These are phyloP conservation scores for Enhydra lutris DNA, from an alignment of 2,113 vertebrate species.

Conservation along the genomic window DNA sequence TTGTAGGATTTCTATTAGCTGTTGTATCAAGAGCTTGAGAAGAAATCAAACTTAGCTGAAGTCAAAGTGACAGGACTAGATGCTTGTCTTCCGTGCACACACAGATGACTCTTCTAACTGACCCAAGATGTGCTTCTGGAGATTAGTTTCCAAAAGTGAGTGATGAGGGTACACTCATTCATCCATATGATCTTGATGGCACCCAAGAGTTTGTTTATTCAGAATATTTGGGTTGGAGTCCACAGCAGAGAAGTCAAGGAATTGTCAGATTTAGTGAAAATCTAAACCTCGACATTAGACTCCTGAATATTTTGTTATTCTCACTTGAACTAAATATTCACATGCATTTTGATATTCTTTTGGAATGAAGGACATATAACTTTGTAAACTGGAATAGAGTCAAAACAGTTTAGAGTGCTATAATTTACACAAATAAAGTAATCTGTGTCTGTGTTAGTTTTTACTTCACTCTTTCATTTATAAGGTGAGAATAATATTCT, in stretches of 20 bases:
- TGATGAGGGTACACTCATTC: neutral
- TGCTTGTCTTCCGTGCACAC: neutral
- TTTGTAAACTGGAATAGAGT: neutral
- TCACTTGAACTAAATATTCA: neutral
- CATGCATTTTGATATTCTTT: neutral
- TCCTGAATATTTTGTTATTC: neutral
- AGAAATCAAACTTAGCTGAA: neutral
- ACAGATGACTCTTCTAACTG: neutral
- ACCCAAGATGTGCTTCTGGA: neutral
- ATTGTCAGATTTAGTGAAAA: neutral
- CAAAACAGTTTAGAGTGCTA: neutral
- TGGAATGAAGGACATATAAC: neutral
- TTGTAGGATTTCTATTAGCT: neutral
- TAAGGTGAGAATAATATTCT: neutral
- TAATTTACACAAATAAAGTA: neutral
- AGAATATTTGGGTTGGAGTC: neutral
- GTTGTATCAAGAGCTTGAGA: neutral
- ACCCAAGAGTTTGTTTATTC: neutral
- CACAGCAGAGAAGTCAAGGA: neutral
- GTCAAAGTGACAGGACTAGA: neutral
- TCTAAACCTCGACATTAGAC: neutral
- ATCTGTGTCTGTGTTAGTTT: neutral
- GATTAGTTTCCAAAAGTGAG: neutral
- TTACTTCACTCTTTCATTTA: neutral
- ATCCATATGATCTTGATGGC: neutral